Conservation (phyloP, 37 sponge, comb jelly and placozoan species). For the Chondrilla cf. caribensis region DNA sequence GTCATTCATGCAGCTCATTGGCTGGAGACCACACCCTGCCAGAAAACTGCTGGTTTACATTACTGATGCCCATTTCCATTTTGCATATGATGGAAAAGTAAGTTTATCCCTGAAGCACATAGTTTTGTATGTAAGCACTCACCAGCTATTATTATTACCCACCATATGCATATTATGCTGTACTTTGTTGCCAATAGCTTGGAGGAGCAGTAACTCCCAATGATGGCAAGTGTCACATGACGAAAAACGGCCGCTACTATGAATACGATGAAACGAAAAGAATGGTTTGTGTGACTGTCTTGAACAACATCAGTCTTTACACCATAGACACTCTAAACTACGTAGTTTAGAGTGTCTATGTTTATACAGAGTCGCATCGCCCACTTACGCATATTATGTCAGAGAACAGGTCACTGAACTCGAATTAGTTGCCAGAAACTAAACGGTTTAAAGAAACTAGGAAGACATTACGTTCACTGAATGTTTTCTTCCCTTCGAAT, state of each 20-base stretch:
- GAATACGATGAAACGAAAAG: neutral
- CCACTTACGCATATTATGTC: too few species aligned
- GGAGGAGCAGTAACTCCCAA: slow-evolving; percentile 3
- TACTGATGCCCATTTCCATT: neutral
- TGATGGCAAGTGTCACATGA: slow-evolving; percentile 3
- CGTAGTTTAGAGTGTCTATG: too few species aligned
- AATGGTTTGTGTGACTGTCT: neutral
- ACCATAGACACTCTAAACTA: too few species aligned
- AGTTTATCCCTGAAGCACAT: neutral
- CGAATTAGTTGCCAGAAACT: too few species aligned
- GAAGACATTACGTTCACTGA: too few species aligned
- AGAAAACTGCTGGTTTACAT: slow-evolving; percentile 9
- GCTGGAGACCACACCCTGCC: slow-evolving; percentile 11
- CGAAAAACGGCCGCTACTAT: neutral
- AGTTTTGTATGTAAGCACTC: neutral
- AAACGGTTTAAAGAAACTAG: too few species aligned
- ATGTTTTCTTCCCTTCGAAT: too few species aligned
- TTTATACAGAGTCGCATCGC: too few species aligned
- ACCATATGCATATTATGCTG: too few species aligned
- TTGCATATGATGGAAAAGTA: slow-evolving; percentile 21
- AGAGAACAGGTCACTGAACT: too few species aligned
- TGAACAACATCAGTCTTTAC: too few species aligned
- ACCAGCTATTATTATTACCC: too few species aligned
- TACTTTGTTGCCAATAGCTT: neutral
- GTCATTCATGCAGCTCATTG: neutral